Percentiles rank a stretch among this genome's conserved stretches.
Evolutionary conservation across 2,113 vertebrate species (phyloP).

Genomic region (Herpetotheres cachinnans): DNA sequence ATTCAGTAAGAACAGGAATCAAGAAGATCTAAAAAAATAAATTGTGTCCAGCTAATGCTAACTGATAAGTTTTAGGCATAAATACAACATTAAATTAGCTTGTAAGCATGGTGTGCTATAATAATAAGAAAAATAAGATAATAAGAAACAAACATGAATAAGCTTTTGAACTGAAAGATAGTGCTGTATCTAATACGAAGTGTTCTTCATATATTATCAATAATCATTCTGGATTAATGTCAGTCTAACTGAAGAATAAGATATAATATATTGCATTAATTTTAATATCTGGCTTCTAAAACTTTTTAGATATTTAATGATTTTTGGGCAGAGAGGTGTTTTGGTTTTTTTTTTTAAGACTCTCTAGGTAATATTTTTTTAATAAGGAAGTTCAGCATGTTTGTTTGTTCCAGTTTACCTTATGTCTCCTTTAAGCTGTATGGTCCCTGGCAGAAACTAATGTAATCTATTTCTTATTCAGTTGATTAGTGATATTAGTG

Average conservation of each 20-base stretch:
- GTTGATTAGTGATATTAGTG: background rate
- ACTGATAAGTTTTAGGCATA: background rate
- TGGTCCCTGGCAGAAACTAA: background rate
- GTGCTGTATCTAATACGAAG: background rate
- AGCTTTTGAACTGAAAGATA: background rate
- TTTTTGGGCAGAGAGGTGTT: background rate
- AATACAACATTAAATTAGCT: background rate
- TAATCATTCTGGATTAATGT: background rate
- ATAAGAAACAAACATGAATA: background rate
- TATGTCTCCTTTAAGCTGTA: background rate
- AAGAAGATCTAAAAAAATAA: background rate
- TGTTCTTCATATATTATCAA: background rate
- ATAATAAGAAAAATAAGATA: background rate
- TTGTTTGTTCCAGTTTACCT: background rate
- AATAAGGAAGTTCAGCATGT: background rate
- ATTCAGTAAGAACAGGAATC: background rate
- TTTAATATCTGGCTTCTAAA: background rate
- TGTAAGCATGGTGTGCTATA: background rate
- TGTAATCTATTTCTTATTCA: background rate
- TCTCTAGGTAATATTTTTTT: background rate
- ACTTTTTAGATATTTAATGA: background rate
- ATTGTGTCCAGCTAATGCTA: background rate
- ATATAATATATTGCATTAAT: background rate
- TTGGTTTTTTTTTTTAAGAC: background rate
- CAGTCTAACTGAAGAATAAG: background rate